A percentile compares a stretch with the other conserved stretches of the same genome.
Evolutionary conservation across 2,888 invertebrate species (phyloP).

Genomic region (Andrena chrysosceles): DNA sequence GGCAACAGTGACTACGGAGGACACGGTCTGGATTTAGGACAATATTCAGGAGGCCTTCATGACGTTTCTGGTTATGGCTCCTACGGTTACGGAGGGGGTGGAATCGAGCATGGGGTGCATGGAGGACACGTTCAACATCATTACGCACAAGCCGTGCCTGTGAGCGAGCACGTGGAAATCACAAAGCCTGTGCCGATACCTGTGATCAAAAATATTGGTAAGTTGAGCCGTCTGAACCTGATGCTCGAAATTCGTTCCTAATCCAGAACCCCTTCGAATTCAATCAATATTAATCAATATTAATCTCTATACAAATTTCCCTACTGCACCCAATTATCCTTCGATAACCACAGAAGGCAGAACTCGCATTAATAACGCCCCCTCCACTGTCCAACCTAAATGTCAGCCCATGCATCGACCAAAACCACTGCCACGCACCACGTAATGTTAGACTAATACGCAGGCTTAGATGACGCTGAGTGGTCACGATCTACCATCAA

Average conservation of each 20-base stretch:
- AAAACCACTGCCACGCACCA: no score
- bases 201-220: constrained; percentile 88
- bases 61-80: constrained; percentile 61
- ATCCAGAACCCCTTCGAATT: no score
- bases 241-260: no score
- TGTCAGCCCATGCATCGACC: not conserved
- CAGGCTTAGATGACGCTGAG: no score
- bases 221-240: constrained; percentile 27
- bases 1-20: constrained; percentile 26
- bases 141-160: constrained; percentile 86
- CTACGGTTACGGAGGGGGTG: constrained; percentile 52
- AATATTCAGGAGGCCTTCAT: constrained; percentile 48
- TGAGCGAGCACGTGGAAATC: constrained; percentile 88
- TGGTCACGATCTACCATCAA: no score
- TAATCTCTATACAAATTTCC: no score
- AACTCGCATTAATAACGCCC: not conserved
- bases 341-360: not conserved
- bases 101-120: constrained; percentile 66
- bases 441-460: no score
- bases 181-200: constrained; percentile 89
- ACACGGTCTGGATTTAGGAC: constrained; percentile 41
- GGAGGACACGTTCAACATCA: constrained; percentile 79
- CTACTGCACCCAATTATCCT: no score
- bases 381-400: not conserved
- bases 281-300: no score